Percentiles rank a stretch among this genome's conserved stretches.
Conservation (phyloP, 2,797 vertebrate species). For the Avahi laniger region DNA sequence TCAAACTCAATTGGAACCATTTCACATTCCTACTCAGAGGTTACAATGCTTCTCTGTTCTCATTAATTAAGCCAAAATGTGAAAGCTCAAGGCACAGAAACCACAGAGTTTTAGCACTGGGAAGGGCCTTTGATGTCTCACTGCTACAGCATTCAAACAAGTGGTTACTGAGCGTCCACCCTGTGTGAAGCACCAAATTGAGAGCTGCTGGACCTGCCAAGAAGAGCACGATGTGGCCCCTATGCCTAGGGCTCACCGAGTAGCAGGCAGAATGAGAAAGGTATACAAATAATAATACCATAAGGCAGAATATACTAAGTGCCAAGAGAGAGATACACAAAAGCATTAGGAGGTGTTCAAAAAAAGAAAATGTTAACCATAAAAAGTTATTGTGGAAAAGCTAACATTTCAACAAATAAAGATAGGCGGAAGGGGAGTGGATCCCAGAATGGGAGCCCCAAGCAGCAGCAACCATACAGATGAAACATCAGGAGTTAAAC, state of each 20-base stretch:
- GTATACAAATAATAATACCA: not conserved
- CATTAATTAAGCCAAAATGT: not conserved
- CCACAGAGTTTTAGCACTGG: not conserved
- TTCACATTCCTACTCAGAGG: not conserved
- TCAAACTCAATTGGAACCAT: not conserved
- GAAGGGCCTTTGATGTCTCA: not conserved
- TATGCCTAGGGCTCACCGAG: not conserved
- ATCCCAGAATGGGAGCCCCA: not conserved
- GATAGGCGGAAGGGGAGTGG: not conserved
- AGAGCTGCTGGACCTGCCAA: not conserved
- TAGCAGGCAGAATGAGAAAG: not conserved
- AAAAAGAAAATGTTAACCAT: not conserved
- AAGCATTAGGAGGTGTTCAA: not conserved
- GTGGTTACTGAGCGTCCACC: not conserved
- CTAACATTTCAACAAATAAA: not conserved
- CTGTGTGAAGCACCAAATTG: not conserved
- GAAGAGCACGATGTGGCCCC: not conserved
- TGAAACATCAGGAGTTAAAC: not conserved
- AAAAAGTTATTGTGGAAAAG: not conserved
- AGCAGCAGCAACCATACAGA: not conserved
- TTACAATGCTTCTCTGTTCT: not conserved
- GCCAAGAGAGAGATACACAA: not conserved
- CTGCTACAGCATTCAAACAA: not conserved
- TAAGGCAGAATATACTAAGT: not conserved
- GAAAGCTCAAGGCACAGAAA: not conserved